Conservation (phyloP, 92 coral and sea anemone species). For the Pocillopora meandrina region DNA sequence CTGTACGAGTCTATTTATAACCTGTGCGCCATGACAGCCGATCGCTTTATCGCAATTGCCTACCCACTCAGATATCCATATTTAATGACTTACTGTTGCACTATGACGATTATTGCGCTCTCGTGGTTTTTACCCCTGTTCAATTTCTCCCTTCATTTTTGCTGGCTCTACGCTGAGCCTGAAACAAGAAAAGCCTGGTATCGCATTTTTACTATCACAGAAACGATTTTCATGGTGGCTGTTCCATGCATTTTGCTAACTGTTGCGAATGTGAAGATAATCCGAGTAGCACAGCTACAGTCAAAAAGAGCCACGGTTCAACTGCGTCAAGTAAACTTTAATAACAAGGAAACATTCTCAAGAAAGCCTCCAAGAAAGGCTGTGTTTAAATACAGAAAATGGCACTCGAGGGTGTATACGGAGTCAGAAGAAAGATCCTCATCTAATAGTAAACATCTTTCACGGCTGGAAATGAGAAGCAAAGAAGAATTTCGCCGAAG, state of each 20-base stretch:
- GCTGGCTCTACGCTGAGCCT: slow-evolving; percentile 55
- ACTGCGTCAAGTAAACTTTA: slow-evolving; percentile 12
- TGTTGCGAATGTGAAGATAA: slow-evolving; percentile 12
- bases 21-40: slow-evolving; percentile 54
- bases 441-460: background rate
- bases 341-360: background rate
- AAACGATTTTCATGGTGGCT: slow-evolving; percentile 36
- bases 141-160: slow-evolving; percentile 47
- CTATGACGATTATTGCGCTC: slow-evolving; percentile 2
- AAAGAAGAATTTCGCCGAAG: background rate
- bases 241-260: slow-evolving; percentile 30
- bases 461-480: slow-evolving; percentile 5
- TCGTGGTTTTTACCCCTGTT: slow-evolving; percentile 53
- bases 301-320: background rate
- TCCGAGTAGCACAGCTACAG: slow-evolving; percentile 15
- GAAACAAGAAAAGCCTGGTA: slow-evolving; percentile 36
- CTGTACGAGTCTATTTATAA: slow-evolving; percentile 55
- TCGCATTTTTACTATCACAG: slow-evolving; percentile 43
- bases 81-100: slow-evolving; percentile 22
- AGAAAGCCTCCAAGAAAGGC: background rate
- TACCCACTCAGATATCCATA: slow-evolving; percentile 42
- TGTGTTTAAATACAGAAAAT: background rate
- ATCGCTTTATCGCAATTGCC: slow-evolving; percentile 36
- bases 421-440: background rate
- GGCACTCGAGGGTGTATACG: background rate